Evolutionary conservation across 1,140 invertebrate genomes (phyloP), one percentile per base, ranked within the genome.

Genomic region (Ylistrum balloti): DNA sequence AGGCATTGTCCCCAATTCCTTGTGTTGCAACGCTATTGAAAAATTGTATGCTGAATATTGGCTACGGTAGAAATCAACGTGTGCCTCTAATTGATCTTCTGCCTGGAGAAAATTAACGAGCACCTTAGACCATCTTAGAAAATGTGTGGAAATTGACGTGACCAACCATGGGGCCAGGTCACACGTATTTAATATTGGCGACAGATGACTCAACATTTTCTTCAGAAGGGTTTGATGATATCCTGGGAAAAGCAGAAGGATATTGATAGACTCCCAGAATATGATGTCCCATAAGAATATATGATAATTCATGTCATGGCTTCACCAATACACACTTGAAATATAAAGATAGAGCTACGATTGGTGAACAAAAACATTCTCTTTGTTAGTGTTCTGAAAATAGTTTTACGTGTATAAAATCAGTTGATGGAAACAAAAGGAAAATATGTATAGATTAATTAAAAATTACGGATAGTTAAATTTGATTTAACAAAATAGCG

Each of bases 221-320:
- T n/a, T 74, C 56, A 74, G 56, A 74, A 28, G 56, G 56, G 56
- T 74, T 74, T 74, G 56, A 74, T 74, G 56, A 74, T n/a, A 74
- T 74, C 22, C 56, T 74, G n/a, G 56, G 56, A 74, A n/a, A 74
- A n/a, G 56, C 56, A n/a, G 56, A 74, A 74, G 56, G 56, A 74
- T 74, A 74, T 74, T n/a, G 56, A 74, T 74, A 74, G 56, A 74
- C 56, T 74, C 56, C 56, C 56, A 74, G 56, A 74, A n/a, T 74
- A 74, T 74, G 56, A 74, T 74, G 56, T 74, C 56, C 56, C 56
- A 74, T 74, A 74, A 74, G 56, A 74, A 74, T 74, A 74, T 74
- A n/a, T 74, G 56, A 74, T 74, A 74, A 28, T 74, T 74, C 56
- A 9, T 74, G 56, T n/a, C 28, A 28, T 17, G 22, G 9, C n/a